Percentiles rank a stretch among this genome's conserved stretches.
phyloP scores from a whole-genome alignment of 1,140 invertebrate genomes.

The Kradibia gibbosae region DNA sequence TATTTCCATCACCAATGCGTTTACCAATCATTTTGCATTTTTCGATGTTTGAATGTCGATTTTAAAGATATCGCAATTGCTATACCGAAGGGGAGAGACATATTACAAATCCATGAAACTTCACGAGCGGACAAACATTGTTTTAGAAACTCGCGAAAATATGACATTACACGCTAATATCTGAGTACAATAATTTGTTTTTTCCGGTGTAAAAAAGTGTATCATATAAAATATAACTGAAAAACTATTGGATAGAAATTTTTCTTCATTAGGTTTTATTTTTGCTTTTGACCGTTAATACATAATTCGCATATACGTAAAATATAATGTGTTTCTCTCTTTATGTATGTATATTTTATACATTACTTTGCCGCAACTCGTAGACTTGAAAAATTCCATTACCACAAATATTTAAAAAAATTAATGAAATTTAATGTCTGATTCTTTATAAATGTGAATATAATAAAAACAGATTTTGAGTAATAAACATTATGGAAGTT shows the following conservation, averaged over 20 bases:
- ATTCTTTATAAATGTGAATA: slow-evolving; percentile 26
- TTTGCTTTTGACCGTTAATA: slow-evolving; percentile 17
- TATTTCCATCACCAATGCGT: slow-evolving; percentile 64
- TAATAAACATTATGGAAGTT: not conserved
- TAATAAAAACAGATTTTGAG: slow-evolving; percentile 25
- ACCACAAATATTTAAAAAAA: slow-evolving; percentile 13
- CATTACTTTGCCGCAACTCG: not conserved
- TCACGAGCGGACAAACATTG: slow-evolving; percentile 14
- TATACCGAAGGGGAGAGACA: slow-evolving; percentile 57
- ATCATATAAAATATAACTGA: slow-evolving; percentile 22
- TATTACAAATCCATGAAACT: slow-evolving; percentile 39
- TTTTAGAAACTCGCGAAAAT: slow-evolving; percentile 18
- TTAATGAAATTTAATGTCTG: not conserved
- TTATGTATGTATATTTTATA: slow-evolving; percentile 20
- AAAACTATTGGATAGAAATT: slow-evolving; percentile 11
- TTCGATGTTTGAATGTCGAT: slow-evolving; percentile 35
- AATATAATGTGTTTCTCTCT: slow-evolving; percentile 1
- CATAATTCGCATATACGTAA: not conserved
- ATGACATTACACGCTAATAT: slow-evolving; percentile 18
- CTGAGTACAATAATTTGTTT: slow-evolving; percentile 18
- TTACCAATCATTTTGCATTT: slow-evolving; percentile 28
- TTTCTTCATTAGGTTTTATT: slow-evolving; percentile 19
- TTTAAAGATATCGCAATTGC: not conserved
- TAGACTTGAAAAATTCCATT: slow-evolving; percentile 16
- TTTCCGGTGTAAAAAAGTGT: not conserved